Evolutionary conservation across 2,888 invertebrate species (phyloP), one percentile per base, ranked within the genome.

Genomic region (Drosophila putrida): DNA sequence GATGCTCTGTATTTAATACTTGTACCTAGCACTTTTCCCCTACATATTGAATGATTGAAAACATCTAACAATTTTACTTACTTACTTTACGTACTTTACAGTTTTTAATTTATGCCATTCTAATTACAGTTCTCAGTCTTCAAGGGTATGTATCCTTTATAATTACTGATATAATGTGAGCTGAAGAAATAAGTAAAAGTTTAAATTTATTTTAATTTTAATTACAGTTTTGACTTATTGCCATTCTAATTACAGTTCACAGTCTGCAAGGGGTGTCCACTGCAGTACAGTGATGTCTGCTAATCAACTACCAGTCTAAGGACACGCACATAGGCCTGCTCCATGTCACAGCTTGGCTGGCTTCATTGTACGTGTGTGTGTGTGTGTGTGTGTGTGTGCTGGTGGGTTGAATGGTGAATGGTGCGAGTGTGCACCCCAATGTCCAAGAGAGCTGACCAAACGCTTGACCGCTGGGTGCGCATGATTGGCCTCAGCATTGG

Each of bases 391-490:
- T 33, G 41, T 20, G 10, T 11, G 13, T 9, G 41, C 10, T 15
- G 31, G 4, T 9, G 28, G 8, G 25, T 43, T 15, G 20, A 4
- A 4, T 15, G 9, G 39, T 13, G 25, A 9, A 41, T 20, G 13
- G 11, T 15, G 57, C 2, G 41, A n/a, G 36, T 15, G 2, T 27
- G 43, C 51, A 51, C 39, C 53, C 38, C 38, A 36, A 50, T 50
- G 39, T 53, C 53, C 39, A 39, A 41, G 13, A 5, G 44, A 44
- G 49, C 65, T 71, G 74, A 59, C 71, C 69, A 36, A 59, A 35
- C 44, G 71, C 70, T 79, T 82, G 88, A 82, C 88, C 82, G 54
- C 88, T 88, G 88, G 75, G 84, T 80, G 81, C 84, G 59, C 62
- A 53, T 62, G 75, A 84, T 84, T 81, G 79, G 68, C 84, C 74